Evolutionary conservation across 2,888 invertebrate species (phyloP).

Genomic region (Cerastis leucographa): DNA sequence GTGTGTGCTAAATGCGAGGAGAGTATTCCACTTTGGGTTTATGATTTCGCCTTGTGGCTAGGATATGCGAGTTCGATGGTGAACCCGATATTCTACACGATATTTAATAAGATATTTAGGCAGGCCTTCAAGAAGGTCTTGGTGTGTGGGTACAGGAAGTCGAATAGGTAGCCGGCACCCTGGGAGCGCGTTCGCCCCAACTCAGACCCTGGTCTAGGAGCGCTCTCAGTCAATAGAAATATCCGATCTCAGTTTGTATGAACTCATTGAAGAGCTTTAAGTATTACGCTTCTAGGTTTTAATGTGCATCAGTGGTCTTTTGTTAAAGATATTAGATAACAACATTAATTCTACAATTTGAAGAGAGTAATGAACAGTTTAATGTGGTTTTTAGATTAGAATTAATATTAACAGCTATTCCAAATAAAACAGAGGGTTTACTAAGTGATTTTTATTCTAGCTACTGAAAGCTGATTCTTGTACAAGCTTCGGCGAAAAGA

Average conservation of each 20-base stretch:
- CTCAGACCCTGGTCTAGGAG: slow-evolving; percentile 86
- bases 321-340: slow-evolving; percentile 33
- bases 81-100: slow-evolving; percentile 98
- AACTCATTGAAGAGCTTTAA: slow-evolving; percentile 80
- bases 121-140: slow-evolving; percentile 97
- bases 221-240: slow-evolving; percentile 88
- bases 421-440: slow-evolving; percentile 2
- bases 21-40: slow-evolving; percentile 94
- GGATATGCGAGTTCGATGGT: slow-evolving; percentile 98
- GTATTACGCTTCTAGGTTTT: slow-evolving; percentile 74
- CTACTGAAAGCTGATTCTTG: background rate
- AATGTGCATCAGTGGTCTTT: slow-evolving; percentile 64
- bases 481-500: background rate
- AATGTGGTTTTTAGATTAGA: background rate
- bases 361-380: slow-evolving; percentile 7
- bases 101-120: slow-evolving; percentile 98
- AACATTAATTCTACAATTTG: slow-evolving; percentile 7
- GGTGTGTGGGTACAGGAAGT: slow-evolving; percentile 93
- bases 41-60: slow-evolving; percentile 97
- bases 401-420: background rate
- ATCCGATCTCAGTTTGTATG: slow-evolving; percentile 86
- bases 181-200: slow-evolving; percentile 88
- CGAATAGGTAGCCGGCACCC: slow-evolving; percentile 87
- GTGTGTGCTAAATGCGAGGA: slow-evolving; percentile 95
- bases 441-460: slow-evolving; percentile 10